These are phyloP conservation scores for Phortica variegata DNA, from an alignment of 1,140 invertebrate genomes.

Conservation along the genomic window DNA sequence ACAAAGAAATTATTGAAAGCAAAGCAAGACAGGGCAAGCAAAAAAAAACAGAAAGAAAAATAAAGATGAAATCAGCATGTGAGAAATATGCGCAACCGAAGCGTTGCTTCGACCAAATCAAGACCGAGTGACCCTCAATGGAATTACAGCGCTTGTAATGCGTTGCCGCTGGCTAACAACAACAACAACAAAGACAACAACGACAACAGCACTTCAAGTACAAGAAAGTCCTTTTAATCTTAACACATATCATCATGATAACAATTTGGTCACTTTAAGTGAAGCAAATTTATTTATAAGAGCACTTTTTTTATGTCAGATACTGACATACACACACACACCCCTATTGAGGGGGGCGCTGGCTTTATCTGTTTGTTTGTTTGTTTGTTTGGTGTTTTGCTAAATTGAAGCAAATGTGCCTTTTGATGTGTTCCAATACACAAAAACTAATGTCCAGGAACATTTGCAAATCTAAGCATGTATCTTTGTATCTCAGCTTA, in stretches of 20 bases:
- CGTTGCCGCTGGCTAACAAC: constrained; percentile 11
- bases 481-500: not conserved
- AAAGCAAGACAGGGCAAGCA: no score
- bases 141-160: no score
- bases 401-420: constrained; percentile 55
- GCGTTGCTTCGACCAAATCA: no score
- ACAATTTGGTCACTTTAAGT: constrained; percentile 57
- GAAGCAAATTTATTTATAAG: constrained; percentile 57
- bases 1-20: not conserved
- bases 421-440: constrained; percentile 50
- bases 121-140: no score
- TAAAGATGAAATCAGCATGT: constrained; percentile 50
- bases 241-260: constrained; percentile 57
- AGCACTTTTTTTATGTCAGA: constrained; percentile 33
- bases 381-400: constrained; percentile 44
- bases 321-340: no score
- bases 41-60: no score
- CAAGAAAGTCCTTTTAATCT: constrained; percentile 58
- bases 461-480: not conserved
- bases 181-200: constrained; percentile 5
- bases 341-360: no score
- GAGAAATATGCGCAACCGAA: constrained; percentile 29
- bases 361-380: not conserved
- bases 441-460: no score
- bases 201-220: constrained; percentile 11